Evolutionary conservation across 2,797 vertebrate species (phyloP).

Genomic region (Sebastes nivosus): DNA sequence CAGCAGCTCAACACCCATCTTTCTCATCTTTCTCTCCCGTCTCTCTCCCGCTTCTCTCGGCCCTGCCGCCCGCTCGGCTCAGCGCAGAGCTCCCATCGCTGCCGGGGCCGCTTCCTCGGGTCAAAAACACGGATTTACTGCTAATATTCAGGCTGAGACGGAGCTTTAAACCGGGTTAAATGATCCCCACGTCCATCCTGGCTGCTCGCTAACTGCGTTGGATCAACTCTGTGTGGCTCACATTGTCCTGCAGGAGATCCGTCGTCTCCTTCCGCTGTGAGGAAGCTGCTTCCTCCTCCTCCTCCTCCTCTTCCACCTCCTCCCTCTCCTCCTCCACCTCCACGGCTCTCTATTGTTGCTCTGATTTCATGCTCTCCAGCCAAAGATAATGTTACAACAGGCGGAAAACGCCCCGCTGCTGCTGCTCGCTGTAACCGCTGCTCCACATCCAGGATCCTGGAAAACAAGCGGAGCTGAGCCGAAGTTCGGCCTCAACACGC

Average conservation of each 20-base stretch:
- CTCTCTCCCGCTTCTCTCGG: constrained; percentile 75
- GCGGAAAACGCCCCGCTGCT: constrained; percentile 3
- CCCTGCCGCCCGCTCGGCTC: constrained; percentile 69
- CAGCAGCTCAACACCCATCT: constrained; percentile 90
- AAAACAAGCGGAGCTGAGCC: background rate
- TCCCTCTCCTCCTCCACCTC: background rate
- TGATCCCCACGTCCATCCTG: constrained; percentile 63
- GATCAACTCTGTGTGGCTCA: constrained; percentile 63
- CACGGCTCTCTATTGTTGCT: constrained; percentile 72
- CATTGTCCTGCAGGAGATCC: constrained; percentile 80
- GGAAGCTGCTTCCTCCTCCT: constrained; percentile 63
- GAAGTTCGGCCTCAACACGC: constrained; percentile 28
- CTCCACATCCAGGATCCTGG: background rate
- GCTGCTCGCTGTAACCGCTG: background rate
- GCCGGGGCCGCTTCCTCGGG: constrained; percentile 50
- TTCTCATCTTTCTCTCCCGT: constrained; percentile 81
- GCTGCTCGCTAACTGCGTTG: constrained; percentile 31
- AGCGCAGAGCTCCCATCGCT: constrained; percentile 74
- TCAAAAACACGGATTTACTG: background rate
- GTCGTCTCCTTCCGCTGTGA: constrained; percentile 84
- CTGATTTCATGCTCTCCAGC: constrained; percentile 36
- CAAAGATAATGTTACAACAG: constrained; percentile 17
- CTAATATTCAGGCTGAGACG: background rate
- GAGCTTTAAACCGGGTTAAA: background rate
- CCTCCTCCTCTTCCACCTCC: constrained; percentile 15